Evolutionary conservation across 2,113 vertebrate genomes (phyloP).

Genomic region (Bombycilla garrulus): DNA sequence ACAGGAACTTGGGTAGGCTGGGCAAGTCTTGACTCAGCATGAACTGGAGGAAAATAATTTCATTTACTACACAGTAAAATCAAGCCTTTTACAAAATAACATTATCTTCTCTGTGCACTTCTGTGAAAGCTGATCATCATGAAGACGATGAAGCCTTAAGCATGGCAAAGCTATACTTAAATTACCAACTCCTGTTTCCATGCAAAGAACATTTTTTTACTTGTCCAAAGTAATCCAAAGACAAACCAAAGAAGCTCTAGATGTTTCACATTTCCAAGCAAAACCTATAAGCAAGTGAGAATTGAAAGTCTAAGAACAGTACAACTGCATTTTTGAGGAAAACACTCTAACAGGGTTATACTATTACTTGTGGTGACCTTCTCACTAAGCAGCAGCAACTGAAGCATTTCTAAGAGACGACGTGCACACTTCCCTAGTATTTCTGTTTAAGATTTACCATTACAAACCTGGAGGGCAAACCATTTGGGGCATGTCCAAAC

Average conservation of each 20-base stretch:
- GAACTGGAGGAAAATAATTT: constrained; percentile 73
- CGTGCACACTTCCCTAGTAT: background rate
- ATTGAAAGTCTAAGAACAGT: fast-evolving
- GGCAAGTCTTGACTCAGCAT: constrained; percentile 87
- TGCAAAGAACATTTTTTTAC: background rate
- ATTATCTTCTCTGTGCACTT: background rate
- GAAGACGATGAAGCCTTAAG: background rate
- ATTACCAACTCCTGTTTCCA: background rate
- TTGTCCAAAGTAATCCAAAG: background rate
- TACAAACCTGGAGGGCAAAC: constrained; percentile 85
- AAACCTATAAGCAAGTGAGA: background rate
- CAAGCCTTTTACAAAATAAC: background rate
- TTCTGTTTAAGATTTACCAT: constrained; percentile 31
- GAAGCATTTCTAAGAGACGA: background rate
- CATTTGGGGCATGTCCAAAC: constrained; percentile 89
- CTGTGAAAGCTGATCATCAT: background rate
- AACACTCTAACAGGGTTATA: background rate
- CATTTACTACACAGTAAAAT: background rate
- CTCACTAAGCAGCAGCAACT: background rate
- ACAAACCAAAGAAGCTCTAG: background rate
- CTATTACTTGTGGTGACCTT: background rate
- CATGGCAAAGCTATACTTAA: background rate
- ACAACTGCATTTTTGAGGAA: background rate
- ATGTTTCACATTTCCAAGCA: background rate
- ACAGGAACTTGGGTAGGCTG: constrained; percentile 84